Percentiles rank a stretch among this genome's conserved stretches.
These are phyloP conservation scores for Heliconius hermathena DNA, from an alignment of 1,140 invertebrate genomes.

Conservation along the genomic window DNA sequence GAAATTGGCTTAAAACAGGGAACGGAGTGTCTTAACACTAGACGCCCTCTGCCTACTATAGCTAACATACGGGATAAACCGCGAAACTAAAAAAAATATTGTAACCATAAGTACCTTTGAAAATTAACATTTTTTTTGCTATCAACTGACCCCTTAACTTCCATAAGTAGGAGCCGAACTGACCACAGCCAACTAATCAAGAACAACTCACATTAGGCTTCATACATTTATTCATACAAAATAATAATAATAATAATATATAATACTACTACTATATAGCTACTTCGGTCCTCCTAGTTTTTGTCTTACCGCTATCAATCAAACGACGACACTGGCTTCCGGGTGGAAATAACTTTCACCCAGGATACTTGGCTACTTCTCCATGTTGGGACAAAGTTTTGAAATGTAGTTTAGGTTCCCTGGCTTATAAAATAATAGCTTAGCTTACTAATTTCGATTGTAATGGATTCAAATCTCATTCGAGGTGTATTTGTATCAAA, in stretches of 20 bases:
- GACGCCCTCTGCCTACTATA: too few species aligned
- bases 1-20: too few species aligned
- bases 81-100: background rate
- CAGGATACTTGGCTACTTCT: background rate
- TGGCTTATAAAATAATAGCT: too few species aligned
- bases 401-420: too few species aligned
- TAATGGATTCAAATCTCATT: too few species aligned
- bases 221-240: slow-evolving; percentile 74
- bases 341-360: slow-evolving; percentile 65
- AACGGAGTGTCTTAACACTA: too few species aligned
- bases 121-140: background rate
- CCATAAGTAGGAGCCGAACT: slow-evolving; percentile 3
- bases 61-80: too few species aligned
- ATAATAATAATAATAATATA: too few species aligned
- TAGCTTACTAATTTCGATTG: too few species aligned
- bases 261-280: too few species aligned
- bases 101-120: background rate
- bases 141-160: background rate
- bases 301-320: slow-evolving; percentile 66
- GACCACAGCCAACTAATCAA: slow-evolving; percentile 40
- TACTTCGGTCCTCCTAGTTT: slow-evolving; percentile 56
- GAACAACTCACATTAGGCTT: slow-evolving; percentile 48
- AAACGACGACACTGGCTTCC: slow-evolving; percentile 60
- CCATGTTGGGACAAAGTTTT: background rate
- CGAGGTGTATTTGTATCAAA: too few species aligned